Evolutionary conservation across 2,888 invertebrate species (phyloP).

Genomic region (Mesorhabditis spiculigera): DNA sequence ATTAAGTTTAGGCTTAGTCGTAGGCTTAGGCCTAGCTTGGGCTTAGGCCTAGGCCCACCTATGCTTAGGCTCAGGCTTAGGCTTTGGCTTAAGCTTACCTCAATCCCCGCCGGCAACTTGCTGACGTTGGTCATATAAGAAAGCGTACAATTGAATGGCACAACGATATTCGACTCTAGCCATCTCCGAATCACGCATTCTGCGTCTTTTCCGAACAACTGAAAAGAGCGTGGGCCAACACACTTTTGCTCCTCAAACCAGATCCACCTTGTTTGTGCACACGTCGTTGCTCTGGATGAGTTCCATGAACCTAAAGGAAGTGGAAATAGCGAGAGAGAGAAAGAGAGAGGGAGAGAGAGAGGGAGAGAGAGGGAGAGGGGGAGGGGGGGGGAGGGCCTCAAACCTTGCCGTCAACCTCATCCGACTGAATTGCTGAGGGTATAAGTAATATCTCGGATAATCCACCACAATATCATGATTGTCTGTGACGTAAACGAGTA

Average conservation of each 20-base stretch:
- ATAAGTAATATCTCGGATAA: constrained; percentile 52
- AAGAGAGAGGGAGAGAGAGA: too few relatives aligned
- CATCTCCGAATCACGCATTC: constrained; percentile 51
- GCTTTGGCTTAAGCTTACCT: constrained; percentile 6
- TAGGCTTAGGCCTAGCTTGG: too few relatives aligned
- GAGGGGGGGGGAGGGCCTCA: not conserved
- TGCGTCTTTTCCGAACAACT: constrained; percentile 43
- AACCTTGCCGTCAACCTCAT: constrained; percentile 32
- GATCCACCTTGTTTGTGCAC: constrained; percentile 28
- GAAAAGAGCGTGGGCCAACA: constrained; percentile 8
- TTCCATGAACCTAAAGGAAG: constrained; percentile 29
- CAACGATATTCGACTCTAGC: constrained; percentile 45
- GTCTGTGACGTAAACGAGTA: constrained; percentile 52
- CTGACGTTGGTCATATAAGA: constrained; percentile 32
- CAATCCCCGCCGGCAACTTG: constrained; percentile 28
- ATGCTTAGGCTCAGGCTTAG: too few relatives aligned
- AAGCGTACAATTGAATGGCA: constrained; percentile 52
- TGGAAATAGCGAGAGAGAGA: too few relatives aligned
- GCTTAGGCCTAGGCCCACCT: too few relatives aligned
- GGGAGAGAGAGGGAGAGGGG: not conserved
- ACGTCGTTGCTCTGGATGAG: constrained; percentile 35
- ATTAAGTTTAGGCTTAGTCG: too few relatives aligned
- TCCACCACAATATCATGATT: constrained; percentile 50
- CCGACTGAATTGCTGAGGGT: constrained; percentile 53
- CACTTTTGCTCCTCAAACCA: constrained; percentile 7